Conservation (phyloP, 2,888 invertebrate species). For the Atherix ibis region DNA sequence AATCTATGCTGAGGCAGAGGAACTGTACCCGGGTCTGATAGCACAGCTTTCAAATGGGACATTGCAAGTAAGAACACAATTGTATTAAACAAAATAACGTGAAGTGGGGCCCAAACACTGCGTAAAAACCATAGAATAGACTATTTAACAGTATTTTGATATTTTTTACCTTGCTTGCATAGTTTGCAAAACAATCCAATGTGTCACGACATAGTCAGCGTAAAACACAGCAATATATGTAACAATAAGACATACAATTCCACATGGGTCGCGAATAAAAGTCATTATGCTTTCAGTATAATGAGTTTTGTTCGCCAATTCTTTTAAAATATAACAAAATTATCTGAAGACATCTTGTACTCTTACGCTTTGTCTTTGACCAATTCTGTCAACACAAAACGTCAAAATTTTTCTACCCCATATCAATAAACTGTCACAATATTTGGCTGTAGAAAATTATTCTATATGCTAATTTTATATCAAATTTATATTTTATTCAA, state of each 20-base stretch:
- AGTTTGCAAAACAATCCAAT: slow-evolving; percentile 67
- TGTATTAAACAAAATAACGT: slow-evolving; percentile 64
- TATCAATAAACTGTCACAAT: too few relatives aligned
- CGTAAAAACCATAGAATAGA: too few relatives aligned
- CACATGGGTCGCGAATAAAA: slow-evolving; percentile 69
- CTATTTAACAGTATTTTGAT: too few relatives aligned
- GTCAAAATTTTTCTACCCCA: too few relatives aligned
- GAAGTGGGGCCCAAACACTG: slow-evolving; percentile 69
- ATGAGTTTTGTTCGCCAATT: too few relatives aligned
- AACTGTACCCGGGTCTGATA: slow-evolving; percentile 80
- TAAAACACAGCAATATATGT: slow-evolving; percentile 69
- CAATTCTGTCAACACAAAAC: too few relatives aligned
- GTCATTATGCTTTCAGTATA: slow-evolving; percentile 35
- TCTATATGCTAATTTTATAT: too few relatives aligned
- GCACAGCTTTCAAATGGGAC: slow-evolving; percentile 69
- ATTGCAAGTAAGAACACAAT: slow-evolving; percentile 56
- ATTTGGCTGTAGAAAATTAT: too few relatives aligned
- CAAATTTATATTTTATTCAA: too few relatives aligned
- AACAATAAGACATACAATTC: slow-evolving; percentile 61
- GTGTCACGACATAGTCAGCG: slow-evolving; percentile 73
- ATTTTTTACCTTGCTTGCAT: slow-evolving; percentile 61
- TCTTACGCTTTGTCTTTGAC: too few relatives aligned
- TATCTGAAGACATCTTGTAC: too few relatives aligned
- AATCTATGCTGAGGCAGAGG: slow-evolving; percentile 55
- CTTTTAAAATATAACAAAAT: too few relatives aligned